Conservation (phyloP, 2,888 invertebrate genomes). For the Hypsopygia costalis region DNA sequence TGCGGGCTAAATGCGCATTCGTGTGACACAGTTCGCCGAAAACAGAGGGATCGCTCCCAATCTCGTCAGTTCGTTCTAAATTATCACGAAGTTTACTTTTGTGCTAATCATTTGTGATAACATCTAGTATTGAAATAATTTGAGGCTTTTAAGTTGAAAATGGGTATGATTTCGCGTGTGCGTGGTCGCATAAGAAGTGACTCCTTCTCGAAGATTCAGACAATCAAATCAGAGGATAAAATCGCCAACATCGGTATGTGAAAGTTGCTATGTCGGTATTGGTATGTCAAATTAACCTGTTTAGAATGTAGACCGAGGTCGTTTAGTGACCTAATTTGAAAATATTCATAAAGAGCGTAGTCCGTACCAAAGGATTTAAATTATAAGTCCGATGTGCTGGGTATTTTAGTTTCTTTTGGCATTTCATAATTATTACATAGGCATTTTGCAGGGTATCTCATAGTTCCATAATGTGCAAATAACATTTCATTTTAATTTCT, state of each 20-base stretch:
- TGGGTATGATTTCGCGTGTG: slow-evolving; percentile 87
- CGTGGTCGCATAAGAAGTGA: slow-evolving; percentile 83
- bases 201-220: slow-evolving; percentile 82
- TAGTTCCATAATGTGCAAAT: no score
- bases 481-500: no score
- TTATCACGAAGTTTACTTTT: background rate
- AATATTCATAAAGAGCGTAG: no score
- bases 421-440: no score
- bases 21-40: slow-evolving; percentile 45
- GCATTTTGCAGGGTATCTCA: no score
- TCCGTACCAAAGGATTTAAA: no score
- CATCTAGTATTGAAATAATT: background rate
- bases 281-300: background rate
- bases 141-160: slow-evolving; percentile 29
- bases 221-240: slow-evolving; percentile 83
- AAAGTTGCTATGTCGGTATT: slow-evolving; percentile 3
- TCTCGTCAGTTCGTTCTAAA: slow-evolving; percentile 2
- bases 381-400: no score
- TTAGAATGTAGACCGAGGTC: slow-evolving; percentile 1
- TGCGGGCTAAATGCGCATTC: slow-evolving; percentile 61
- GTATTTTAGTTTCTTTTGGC: no score
- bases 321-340: background rate
- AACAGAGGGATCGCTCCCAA: slow-evolving; percentile 31
- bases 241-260: slow-evolving; percentile 84
- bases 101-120: background rate